These are phyloP conservation scores for Capitella teleta DNA, from an alignment of 1,140 invertebrate genomes.

Conservation along the genomic window DNA sequence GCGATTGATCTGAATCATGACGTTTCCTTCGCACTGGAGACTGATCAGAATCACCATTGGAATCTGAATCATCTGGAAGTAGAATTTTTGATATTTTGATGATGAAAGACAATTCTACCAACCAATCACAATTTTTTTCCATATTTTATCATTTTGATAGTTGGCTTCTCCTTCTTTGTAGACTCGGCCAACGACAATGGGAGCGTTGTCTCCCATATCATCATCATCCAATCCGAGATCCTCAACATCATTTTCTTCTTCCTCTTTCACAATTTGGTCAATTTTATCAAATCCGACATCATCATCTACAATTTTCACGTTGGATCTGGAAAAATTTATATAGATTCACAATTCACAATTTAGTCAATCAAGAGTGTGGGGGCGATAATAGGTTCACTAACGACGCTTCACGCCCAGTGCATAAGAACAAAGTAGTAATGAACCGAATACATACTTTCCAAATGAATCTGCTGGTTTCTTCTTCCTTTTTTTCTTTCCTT, in stretches of 20 bases:
- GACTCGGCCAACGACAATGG: slow-evolving; percentile 52
- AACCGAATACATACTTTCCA: no score
- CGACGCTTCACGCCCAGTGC: no score
- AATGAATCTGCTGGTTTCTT: no score
- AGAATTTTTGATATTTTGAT: background rate
- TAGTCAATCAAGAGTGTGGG: no score
- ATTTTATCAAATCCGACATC: slow-evolving; percentile 60
- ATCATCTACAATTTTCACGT: slow-evolving; percentile 77
- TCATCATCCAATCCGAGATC: slow-evolving; percentile 85
- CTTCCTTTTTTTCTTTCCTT: no score
- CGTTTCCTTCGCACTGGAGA: slow-evolving; percentile 6
- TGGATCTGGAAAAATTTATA: slow-evolving; percentile 9
- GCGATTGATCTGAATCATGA: slow-evolving; percentile 7
- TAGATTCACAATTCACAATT: no score
- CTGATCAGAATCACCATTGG: slow-evolving; percentile 5
- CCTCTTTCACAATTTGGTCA: slow-evolving; percentile 57
- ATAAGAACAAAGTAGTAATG: no score
- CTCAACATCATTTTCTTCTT: slow-evolving; percentile 74
- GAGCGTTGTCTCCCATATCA: slow-evolving; percentile 56
- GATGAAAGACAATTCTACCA: background rate
- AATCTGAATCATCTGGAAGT: background rate
- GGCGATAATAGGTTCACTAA: no score
- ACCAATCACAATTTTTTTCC: background rate
- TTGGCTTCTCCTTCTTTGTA: slow-evolving; percentile 54
- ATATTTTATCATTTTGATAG: background rate